Evolutionary conservation across 2,888 invertebrate species (phyloP), one percentile per base, ranked within the genome.

Genomic region (Drosophila dives): DNA sequence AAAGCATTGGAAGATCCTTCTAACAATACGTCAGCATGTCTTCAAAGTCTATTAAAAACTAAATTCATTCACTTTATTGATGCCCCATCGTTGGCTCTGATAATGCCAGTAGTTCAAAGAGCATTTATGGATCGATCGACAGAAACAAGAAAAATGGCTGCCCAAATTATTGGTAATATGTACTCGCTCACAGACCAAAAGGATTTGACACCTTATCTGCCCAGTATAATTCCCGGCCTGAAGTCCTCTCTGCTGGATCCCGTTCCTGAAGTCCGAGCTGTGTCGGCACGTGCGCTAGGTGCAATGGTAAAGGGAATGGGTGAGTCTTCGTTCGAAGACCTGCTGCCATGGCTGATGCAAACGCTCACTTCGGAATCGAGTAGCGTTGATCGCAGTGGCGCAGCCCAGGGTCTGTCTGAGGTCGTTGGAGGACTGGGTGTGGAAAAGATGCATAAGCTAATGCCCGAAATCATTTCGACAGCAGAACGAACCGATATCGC

Each of bases 41-140:
- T 99, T n/a, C 97, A 98, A 92, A 98, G 97, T 1, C 94, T 99
- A 33, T 93, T 98, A n/a, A 97, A 98, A 93, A 98, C 98, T 0
- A 97, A 99, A 93, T 99, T 99, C 94, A 98, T 99, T 50, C 99
- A 99, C 94, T 99, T 99, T 93, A 99, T 99, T 90, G 99, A 99
- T 93, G 98, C 99, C 3, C 99, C 99, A 0, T 99, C 99, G 0
- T 94, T 99, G 29, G 99, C 99, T 68, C 95, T 99, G 61, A 99
- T 99, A 90, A 99, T 99, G 99, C 99, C 99, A 0, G 99, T 99
- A 5, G 98, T 99, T 34, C 97, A 99, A 93, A 94, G 99, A 80
- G 99, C 99, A 12, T 99, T 99, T 94, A 97, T 98, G 94, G 99
- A 99, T 94, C 95, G 99, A 75, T 98, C 98, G 58, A 99, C 99